phyloP scores from a whole-genome alignment of 1,140 invertebrate genomes.

The Aporrectodea caliginosa region DNA sequence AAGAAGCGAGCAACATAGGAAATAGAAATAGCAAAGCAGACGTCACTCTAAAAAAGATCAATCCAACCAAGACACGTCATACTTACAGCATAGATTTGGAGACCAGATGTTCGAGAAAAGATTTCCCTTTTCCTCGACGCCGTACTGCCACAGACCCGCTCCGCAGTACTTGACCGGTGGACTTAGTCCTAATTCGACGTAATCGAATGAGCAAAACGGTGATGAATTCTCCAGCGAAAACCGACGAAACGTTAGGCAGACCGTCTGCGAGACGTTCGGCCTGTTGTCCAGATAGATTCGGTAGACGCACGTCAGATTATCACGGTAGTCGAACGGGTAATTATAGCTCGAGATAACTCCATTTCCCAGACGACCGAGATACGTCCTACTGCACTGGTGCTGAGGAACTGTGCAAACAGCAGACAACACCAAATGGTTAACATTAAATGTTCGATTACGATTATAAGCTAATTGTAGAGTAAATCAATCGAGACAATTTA shows the following conservation, averaged over 20 bases:
- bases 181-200: constrained; percentile 14
- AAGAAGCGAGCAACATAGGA: no score
- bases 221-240: constrained; percentile 28
- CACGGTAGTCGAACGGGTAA: constrained; percentile 27
- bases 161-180: constrained; percentile 26
- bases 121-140: constrained; percentile 19
- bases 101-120: constrained; percentile 25
- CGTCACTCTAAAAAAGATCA: no score
- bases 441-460: no score
- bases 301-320: constrained; percentile 30
- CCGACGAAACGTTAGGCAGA: constrained; percentile 28
- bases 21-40: no score
- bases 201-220: constrained; percentile 29
- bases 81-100: constrained; percentile 31
- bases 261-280: constrained; percentile 6
- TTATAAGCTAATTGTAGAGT: no score
- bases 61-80: no score
- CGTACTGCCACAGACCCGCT: constrained; percentile 28
- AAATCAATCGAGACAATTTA: no score
- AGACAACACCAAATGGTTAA: no score
- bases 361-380: neutral
- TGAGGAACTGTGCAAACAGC: neutral
- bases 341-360: constrained; percentile 29
- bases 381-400: neutral
- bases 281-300: constrained; percentile 9